A percentile compares a stretch with the other conserved stretches of the same genome.
Conservation (phyloP, 92 coral and sea anemone species). For the Nematostella vectensis region DNA sequence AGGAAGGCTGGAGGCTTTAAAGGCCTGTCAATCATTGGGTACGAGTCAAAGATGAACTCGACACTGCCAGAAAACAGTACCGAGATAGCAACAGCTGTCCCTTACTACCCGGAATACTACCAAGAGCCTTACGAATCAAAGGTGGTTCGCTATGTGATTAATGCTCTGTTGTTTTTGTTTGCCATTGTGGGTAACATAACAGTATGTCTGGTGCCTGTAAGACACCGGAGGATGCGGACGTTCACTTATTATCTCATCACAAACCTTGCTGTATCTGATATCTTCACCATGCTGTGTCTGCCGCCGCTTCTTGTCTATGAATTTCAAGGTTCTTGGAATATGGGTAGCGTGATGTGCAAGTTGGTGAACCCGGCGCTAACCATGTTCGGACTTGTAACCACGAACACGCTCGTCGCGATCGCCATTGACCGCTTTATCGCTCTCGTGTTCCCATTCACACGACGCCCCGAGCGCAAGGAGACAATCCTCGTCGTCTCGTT, state of each 20-base stretch:
- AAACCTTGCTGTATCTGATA: conserved; percentile 74
- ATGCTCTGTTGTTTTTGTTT: conserved; percentile 34
- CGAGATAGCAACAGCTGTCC: not conserved
- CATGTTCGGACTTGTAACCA: conserved; percentile 64
- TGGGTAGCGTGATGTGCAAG: conserved; percentile 63
- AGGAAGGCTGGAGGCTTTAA: too few species aligned
- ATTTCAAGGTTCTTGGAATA: conserved; percentile 27
- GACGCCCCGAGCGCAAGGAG: conserved; percentile 41
- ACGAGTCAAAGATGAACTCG: not conserved
- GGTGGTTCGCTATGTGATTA: conserved; percentile 44
- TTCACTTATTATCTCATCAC: conserved; percentile 73
- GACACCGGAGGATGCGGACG: conserved; percentile 67
- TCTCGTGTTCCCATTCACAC: conserved; percentile 58
- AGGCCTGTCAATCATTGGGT: not conserved
- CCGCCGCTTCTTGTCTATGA: conserved; percentile 50
- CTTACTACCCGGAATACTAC: not conserved
- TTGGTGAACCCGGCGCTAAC: conserved; percentile 71
- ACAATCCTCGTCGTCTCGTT: conserved; percentile 40
- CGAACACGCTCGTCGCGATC: conserved; percentile 73
- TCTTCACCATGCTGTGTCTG: conserved; percentile 60
- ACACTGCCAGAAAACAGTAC: not conserved
- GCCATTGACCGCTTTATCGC: conserved; percentile 73
- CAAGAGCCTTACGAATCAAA: conserved; percentile 50
- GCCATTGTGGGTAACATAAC: conserved; percentile 69
- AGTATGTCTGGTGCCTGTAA: conserved; percentile 56